Percentiles rank a stretch among this genome's conserved stretches.
Evolutionary conservation across 2,113 vertebrate species (phyloP).

Genomic region (Corythornis cristatus): DNA sequence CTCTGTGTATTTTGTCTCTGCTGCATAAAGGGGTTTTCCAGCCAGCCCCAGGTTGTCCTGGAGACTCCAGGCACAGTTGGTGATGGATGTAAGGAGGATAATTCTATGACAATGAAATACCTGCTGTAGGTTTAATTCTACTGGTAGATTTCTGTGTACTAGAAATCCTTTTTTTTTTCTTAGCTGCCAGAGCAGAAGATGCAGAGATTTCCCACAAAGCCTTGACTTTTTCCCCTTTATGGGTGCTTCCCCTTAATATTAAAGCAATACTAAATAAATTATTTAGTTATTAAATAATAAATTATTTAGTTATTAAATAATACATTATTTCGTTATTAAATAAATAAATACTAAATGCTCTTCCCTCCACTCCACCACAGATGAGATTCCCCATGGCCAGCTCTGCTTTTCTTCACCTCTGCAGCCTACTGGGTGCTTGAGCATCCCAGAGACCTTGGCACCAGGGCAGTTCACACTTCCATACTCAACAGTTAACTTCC

Average conservation of each 20-base stretch:
- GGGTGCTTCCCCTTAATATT: neutral
- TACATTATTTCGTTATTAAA: too few species aligned
- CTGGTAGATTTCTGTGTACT: neutral
- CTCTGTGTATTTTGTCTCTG: neutral
- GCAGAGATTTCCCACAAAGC: neutral
- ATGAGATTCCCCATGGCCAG: neutral
- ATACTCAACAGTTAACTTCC: neutral
- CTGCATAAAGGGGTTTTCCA: neutral
- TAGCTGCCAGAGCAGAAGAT: accelerated
- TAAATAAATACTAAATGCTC: neutral
- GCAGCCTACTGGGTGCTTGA: neutral
- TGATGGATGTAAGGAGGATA: neutral
- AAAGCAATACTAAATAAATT: neutral
- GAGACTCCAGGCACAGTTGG: neutral
- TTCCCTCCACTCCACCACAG: neutral
- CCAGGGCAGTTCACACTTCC: neutral
- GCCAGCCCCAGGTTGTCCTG: neutral
- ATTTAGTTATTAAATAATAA: too few species aligned
- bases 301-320: too few species aligned
- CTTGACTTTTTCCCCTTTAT: neutral
- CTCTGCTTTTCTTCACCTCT: neutral
- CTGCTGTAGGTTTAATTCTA: neutral
- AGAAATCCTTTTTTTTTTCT: neutral
- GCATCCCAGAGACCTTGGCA: accelerated
- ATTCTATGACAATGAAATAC: neutral